Percentiles rank a stretch among this genome's conserved stretches.
phyloP scores from a whole-genome alignment of 2,113 vertebrate genomes.

The Rhinogobius similis region DNA sequence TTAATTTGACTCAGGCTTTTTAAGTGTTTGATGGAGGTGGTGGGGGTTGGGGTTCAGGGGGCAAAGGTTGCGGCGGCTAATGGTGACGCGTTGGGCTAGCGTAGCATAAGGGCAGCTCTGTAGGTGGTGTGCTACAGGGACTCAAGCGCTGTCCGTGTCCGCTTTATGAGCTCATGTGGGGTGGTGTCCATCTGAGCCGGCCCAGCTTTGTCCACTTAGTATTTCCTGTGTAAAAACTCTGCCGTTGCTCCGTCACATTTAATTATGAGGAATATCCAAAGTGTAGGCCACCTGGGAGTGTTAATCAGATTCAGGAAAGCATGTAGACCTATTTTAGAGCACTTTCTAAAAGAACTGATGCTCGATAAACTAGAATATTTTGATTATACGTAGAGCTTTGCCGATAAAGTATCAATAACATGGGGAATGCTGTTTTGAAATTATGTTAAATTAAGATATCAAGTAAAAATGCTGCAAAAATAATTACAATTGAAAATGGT shows the following conservation, averaged over 20 bases:
- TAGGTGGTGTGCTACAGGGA: conserved; percentile 43
- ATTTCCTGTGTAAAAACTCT: conserved; percentile 68
- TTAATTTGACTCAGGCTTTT: conserved; percentile 69
- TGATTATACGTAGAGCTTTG: too few relatives aligned
- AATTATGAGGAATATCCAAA: too few relatives aligned
- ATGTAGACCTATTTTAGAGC: too few relatives aligned
- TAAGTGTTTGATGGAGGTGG: conserved; percentile 68
- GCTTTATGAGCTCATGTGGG: conserved; percentile 59
- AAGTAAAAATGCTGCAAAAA: too few relatives aligned
- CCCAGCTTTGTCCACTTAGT: conserved; percentile 67
- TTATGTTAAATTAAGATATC: too few relatives aligned
- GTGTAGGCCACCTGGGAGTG: too few relatives aligned
- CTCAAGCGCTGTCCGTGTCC: neutral
- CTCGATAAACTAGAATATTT: too few relatives aligned
- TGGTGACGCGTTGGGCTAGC: conserved; percentile 70
- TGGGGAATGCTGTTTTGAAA: too few relatives aligned
- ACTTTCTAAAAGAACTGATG: too few relatives aligned
- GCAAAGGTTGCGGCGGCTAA: conserved; percentile 69
- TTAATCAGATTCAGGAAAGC: too few relatives aligned
- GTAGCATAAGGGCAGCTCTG: conserved; percentile 50
- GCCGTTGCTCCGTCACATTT: conserved; percentile 54
- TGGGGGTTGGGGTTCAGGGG: conserved; percentile 70
- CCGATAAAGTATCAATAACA: too few relatives aligned
- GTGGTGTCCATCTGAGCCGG: conserved; percentile 57
- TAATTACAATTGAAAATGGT: too few relatives aligned